Percentiles rank a stretch among this genome's conserved stretches.
These are phyloP conservation scores for Cacoxenus indagator DNA, from an alignment of 2,888 invertebrate species.

Conservation along the genomic window DNA sequence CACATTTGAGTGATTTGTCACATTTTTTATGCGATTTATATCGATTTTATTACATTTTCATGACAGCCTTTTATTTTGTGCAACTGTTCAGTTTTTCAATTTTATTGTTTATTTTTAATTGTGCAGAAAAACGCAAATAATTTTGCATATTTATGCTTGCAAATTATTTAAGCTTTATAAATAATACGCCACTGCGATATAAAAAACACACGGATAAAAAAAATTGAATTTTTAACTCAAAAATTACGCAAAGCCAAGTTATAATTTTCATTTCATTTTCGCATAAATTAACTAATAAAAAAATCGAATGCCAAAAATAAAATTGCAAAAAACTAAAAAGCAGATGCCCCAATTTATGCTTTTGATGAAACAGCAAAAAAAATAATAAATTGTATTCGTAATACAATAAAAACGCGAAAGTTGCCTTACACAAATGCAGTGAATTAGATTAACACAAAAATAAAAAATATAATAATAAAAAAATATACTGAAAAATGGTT, in stretches of 20 bases:
- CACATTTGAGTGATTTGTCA: slow-evolving; percentile 56
- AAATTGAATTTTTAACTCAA: no score
- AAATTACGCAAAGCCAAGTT: slow-evolving; percentile 29
- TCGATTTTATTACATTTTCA: slow-evolving; percentile 29
- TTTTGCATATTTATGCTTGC: neutral
- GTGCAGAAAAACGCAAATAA: neutral
- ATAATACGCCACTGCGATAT: neutral
- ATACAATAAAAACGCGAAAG: neutral
- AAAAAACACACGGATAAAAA: slow-evolving; percentile 18
- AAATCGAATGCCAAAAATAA: neutral
- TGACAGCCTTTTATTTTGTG: neutral
- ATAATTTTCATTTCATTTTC: slow-evolving; percentile 15
- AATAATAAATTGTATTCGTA: neutral
- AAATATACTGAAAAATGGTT: neutral
- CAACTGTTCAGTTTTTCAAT: neutral
- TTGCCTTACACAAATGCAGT: slow-evolving; percentile 14
- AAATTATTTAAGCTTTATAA: neutral
- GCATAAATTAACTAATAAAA: slow-evolving; percentile 5
- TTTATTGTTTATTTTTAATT: neutral
- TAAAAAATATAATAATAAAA: neutral
- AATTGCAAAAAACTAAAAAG: slow-evolving; percentile 1
- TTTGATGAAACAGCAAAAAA: slow-evolving; percentile 9
- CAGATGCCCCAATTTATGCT: slow-evolving; percentile 17
- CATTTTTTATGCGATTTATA: slow-evolving; percentile 1
- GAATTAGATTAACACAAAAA: neutral